Evolutionary conservation across 1,140 invertebrate genomes (phyloP), one percentile per base, ranked within the genome.

Genomic region (Eciton burchellii): DNA sequence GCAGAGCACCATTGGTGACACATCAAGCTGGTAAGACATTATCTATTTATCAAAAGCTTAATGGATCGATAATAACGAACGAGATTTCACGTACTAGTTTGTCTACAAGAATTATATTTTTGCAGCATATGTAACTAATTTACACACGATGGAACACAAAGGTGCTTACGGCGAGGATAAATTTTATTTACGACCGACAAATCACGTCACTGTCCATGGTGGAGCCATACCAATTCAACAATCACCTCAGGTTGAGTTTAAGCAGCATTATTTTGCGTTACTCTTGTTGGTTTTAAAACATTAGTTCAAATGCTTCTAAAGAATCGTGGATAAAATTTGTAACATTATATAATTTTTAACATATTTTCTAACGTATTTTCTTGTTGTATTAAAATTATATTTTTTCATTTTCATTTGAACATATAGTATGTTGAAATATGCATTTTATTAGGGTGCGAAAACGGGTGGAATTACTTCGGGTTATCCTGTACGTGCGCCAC

Each of bases 391-490:
- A n/a, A n/a, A n/a, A n/a, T n/a, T n/a, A n/a, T n/a, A n/a, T n/a
- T n/a, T n/a, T n/a, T 6, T 35, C 35, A 35, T 35, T 35, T 35
- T 35, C 35, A 35, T 35, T n/a, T 35, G 35, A 35, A 35, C 35
- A 6, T 35, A 6, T 6, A 3, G 35, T 54, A 21, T 70, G n/a
- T 29, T 1, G 29, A 0, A 76, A n/a, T 11, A 21, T 52, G 3
- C 1, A 11, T 76, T 12, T 41, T 72, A 35, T 35, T 41, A 95
- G 94, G 93, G 93, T 43, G 92, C 92, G 16, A 95, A 95, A 86
- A 93, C 94, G 8, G 95, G 95, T 56, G 94, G 95, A 41, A 95
- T 95, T 54, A 95, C 95, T 35, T 93, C 94, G 5, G 95, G 95
- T 29, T 95, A 95, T 92, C 94, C 95, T 41, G 93, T 95, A 45